These are phyloP conservation scores for Amblyopsis rosae DNA, from an alignment of 2,113 vertebrate species.

Conservation along the genomic window DNA sequence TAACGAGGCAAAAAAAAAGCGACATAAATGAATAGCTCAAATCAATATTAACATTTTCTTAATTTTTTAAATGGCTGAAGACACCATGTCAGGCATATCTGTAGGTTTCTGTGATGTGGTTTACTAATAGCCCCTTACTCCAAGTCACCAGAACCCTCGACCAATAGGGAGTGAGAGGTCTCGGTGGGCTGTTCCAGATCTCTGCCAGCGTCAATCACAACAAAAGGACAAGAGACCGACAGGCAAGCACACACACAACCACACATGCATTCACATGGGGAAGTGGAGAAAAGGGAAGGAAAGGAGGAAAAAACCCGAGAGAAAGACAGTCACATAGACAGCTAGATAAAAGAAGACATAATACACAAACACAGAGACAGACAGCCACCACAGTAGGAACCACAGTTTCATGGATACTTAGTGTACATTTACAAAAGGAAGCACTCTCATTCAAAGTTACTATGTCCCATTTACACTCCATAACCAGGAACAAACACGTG, in stretches of 20 bases:
- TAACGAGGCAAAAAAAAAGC: background rate
- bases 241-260: constrained; percentile 47
- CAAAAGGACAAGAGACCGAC: constrained; percentile 69
- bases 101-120: constrained; percentile 32
- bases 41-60: too few species aligned
- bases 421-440: too few species aligned
- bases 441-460: too few species aligned
- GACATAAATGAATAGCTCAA: background rate
- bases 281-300: constrained; percentile 54
- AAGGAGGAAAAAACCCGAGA: constrained; percentile 69
- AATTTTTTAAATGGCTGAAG: background rate
- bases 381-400: constrained; percentile 3
- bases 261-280: constrained; percentile 39
- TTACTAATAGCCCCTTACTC: constrained; percentile 85
- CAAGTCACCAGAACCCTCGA: constrained; percentile 85
- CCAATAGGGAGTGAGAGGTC: constrained; percentile 87
- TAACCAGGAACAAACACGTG: too few species aligned
- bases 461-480: too few species aligned
- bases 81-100: constrained; percentile 3
- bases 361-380: constrained; percentile 52
- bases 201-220: constrained; percentile 86
- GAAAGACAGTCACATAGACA: constrained; percentile 76
- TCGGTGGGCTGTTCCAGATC: constrained; percentile 89
- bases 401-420: too few species aligned
- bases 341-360: constrained; percentile 69